A percentile compares a stretch with the other conserved stretches of the same genome.
These are phyloP conservation scores for Melanerpes aurifrons DNA, from an alignment of 2,113 vertebrate species.

Conservation along the genomic window DNA sequence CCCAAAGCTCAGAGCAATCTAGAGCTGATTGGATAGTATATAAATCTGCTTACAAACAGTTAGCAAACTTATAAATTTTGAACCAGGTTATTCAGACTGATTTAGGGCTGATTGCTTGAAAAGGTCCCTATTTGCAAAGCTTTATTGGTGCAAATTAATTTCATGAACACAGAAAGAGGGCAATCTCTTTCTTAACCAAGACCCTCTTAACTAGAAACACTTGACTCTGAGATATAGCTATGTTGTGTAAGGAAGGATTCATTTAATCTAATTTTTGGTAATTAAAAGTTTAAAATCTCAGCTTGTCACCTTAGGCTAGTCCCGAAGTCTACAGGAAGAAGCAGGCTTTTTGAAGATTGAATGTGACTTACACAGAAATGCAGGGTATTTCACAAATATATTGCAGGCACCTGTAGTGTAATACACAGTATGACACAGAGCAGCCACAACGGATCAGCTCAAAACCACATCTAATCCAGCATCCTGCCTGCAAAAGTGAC, in stretches of 20 bases:
- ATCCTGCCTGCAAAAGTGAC: background rate
- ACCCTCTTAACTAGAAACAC: background rate
- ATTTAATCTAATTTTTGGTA: background rate
- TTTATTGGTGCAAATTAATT: slow-evolving; percentile 8
- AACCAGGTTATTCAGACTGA: background rate
- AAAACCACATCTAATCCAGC: background rate
- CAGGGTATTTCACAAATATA: background rate
- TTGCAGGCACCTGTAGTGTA: background rate
- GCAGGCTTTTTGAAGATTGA: background rate
- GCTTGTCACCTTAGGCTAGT: background rate
- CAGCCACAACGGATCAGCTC: background rate
- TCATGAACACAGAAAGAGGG: background rate
- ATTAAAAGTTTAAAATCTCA: slow-evolving; percentile 14
- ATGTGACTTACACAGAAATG: background rate
- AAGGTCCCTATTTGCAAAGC: background rate
- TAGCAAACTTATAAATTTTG: background rate
- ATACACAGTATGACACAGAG: background rate
- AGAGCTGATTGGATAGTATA: background rate
- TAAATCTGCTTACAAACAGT: background rate
- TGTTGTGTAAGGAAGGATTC: background rate
- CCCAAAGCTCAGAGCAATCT: background rate
- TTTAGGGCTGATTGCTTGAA: background rate
- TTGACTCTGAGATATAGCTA: background rate
- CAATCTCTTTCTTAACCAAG: background rate
- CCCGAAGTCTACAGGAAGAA: background rate